phyloP scores from a whole-genome alignment of 2,888 invertebrate genomes.

The Morinoia aosen region DNA sequence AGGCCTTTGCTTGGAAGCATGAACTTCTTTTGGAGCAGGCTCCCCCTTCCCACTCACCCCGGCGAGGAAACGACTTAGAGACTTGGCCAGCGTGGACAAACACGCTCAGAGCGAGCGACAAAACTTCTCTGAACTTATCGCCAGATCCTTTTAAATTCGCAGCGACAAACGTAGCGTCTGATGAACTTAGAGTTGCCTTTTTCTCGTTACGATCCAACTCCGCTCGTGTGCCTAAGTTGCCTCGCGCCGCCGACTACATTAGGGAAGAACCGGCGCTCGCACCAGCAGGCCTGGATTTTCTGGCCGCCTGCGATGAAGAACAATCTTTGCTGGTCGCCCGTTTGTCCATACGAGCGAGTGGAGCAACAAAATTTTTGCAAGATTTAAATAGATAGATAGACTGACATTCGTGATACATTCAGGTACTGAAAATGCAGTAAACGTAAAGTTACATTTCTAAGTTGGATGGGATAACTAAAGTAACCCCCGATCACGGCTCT shows the following conservation, averaged over 20 bases:
- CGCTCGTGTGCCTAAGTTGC: not conserved
- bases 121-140: constrained; percentile 3
- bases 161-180: constrained; percentile 17
- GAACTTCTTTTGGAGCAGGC: not conserved
- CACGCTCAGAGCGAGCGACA: constrained; percentile 17
- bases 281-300: not conserved
- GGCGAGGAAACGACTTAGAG: not conserved
- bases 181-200: constrained; percentile 12
- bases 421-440: not conserved
- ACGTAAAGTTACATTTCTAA: not conserved
- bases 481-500: not conserved
- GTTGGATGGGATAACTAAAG: not conserved
- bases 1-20: not conserved
- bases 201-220: constrained; percentile 34
- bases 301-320: not conserved
- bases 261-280: not conserved
- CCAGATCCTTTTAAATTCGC: constrained; percentile 17
- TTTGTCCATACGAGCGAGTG: not conserved
- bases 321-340: not conserved
- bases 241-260: constrained; percentile 13
- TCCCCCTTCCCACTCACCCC: not conserved
- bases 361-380: not conserved
- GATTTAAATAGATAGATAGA: not conserved
- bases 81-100: not conserved
- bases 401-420: not conserved